Conservation (phyloP, 2,888 invertebrate genomes). For the Buathra laborator region DNA sequence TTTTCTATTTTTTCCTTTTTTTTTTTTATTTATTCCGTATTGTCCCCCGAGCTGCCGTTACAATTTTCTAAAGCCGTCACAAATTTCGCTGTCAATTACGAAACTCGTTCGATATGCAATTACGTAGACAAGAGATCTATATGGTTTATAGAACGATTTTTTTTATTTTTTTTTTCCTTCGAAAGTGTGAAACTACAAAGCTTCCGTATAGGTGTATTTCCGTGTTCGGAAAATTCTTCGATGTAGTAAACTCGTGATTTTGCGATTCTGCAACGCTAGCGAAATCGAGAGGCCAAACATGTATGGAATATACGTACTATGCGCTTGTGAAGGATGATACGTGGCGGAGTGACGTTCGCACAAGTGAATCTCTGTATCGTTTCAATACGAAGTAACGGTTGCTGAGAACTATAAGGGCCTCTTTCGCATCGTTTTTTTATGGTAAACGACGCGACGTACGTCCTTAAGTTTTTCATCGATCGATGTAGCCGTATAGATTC, state of each 20-base stretch:
- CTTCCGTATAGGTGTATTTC: background rate
- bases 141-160: background rate
- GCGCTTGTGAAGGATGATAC: background rate
- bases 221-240: background rate
- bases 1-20: background rate
- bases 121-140: background rate
- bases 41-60: background rate
- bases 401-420: too few species aligned
- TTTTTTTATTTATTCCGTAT: background rate
- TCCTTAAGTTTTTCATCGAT: background rate
- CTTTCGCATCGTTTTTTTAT: too few species aligned
- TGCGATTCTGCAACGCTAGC: constrained; percentile 10
- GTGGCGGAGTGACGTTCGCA: constrained; percentile 3
- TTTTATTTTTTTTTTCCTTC: background rate
- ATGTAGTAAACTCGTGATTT: background rate
- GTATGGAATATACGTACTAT: background rate
- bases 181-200: background rate
- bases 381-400: background rate
- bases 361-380: constrained; percentile 13
- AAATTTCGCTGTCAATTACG: constrained; percentile 34
- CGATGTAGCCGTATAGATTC: too few species aligned
- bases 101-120: background rate
- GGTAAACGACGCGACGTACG: too few species aligned
- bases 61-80: constrained; percentile 2
- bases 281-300: background rate